Evolutionary conservation across 2,888 invertebrate genomes (phyloP).

Genomic region (Rotaria macrura): DNA sequence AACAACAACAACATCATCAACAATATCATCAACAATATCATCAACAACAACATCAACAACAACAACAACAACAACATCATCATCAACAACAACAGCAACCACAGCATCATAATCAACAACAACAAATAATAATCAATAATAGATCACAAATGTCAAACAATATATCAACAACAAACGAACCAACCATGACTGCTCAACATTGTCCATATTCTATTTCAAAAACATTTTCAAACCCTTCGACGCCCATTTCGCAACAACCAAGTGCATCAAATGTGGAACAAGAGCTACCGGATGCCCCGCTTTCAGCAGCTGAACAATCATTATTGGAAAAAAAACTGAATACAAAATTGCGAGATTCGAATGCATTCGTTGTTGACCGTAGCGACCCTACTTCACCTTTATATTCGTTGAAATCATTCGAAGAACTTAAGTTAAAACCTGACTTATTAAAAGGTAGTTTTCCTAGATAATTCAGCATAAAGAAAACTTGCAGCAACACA

Average conservation of each 20-base stretch:
- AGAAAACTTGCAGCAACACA: too few species aligned
- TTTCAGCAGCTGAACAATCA: not conserved
- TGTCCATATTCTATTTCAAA: not conserved
- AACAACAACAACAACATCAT: too few species aligned
- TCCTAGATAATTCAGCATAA: too few species aligned
- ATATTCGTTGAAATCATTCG: constrained; percentile 66
- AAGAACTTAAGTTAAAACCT: constrained; percentile 52
- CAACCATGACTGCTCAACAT: not conserved
- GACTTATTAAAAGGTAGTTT: constrained; percentile 23
- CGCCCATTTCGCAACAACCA: not conserved
- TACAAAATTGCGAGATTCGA: not conserved
- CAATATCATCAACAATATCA: too few species aligned
- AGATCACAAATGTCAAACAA: too few species aligned
- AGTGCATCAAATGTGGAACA: not conserved
- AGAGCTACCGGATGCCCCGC: not conserved
- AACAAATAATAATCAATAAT: too few species aligned
- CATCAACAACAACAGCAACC: too few species aligned
- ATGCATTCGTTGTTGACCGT: constrained; percentile 20
- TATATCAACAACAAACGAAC: not conserved
- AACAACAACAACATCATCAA: too few species aligned
- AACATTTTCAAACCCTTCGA: not conserved
- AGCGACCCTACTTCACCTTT: constrained; percentile 62
- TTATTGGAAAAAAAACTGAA: not conserved
- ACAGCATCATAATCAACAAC: too few species aligned
- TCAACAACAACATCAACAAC: too few species aligned